Conservation (phyloP, 2,113 vertebrate genomes). For the Lasiurus borealis region DNA sequence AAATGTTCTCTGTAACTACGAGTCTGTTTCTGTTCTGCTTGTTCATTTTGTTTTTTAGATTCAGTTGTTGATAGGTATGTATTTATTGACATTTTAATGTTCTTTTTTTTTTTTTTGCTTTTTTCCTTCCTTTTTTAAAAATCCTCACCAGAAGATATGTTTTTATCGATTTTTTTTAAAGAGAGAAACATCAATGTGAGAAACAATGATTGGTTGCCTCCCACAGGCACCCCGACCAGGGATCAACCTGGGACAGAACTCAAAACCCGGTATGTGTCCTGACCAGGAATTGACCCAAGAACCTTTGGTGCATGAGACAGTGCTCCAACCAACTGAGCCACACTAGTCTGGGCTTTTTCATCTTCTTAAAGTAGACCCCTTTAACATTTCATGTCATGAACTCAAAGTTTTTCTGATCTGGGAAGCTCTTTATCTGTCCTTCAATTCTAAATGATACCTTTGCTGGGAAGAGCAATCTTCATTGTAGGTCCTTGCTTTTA, state of each 20-base stretch:
- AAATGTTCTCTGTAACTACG: neutral
- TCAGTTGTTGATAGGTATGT: neutral
- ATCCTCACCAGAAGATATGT: no score
- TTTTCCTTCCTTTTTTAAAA: neutral
- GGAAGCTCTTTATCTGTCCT: neutral
- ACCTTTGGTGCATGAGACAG: no score
- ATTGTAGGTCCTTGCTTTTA: neutral
- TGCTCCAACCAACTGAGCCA: neutral
- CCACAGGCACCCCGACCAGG: no score
- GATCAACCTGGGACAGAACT: no score
- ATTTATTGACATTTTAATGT: neutral
- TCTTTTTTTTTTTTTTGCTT: neutral
- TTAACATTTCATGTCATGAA: neutral
- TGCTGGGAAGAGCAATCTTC: neutral
- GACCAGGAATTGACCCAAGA: no score
- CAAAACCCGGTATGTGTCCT: no score
- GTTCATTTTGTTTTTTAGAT: neutral
- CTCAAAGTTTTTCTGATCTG: neutral
- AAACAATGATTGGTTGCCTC: no score
- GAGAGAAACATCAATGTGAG: no score
- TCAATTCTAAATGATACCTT: neutral
- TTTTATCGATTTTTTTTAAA: no score
- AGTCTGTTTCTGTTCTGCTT: neutral
- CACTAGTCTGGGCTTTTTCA: neutral
- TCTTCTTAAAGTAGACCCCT: neutral